These are phyloP conservation scores for Pachliopta kotzebuea DNA, from an alignment of 2,888 invertebrate species.

Conservation along the genomic window DNA sequence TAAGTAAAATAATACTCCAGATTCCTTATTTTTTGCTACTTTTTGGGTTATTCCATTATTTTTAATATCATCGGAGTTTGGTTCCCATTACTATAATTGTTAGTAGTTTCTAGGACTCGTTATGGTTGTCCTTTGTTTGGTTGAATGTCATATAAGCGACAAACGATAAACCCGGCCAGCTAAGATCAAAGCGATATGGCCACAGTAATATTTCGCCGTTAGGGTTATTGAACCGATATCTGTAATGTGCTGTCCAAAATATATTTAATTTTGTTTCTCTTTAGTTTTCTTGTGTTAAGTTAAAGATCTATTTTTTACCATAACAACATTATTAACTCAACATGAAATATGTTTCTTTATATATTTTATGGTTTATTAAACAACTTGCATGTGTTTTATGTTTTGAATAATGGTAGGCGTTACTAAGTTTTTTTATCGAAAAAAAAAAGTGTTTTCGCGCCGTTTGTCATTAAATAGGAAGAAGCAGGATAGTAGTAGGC, in stretches of 20 bases:
- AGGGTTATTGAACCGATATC: conserved; percentile 17
- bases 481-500: conserved; percentile 27
- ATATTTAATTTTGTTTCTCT: not conserved
- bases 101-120: conserved; percentile 6
- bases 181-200: conserved; percentile 19
- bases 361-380: not conserved
- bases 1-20: no score
- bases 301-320: not conserved
- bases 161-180: conserved; percentile 8
- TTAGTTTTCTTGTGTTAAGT: not conserved
- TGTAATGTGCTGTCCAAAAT: conserved; percentile 6
- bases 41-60: no score
- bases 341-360: not conserved
- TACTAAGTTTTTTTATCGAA: not conserved
- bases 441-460: not conserved
- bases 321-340: not conserved
- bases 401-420: not conserved
- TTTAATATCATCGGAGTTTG: not conserved
- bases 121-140: conserved; percentile 1
- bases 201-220: conserved; percentile 21
- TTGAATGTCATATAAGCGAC: conserved; percentile 7
- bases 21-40: no score
- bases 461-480: conserved; percentile 12
- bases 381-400: not conserved
- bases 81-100: not conserved